A percentile compares a stretch with the other conserved stretches of the same genome.
phyloP scores from a whole-genome alignment of 2,888 invertebrate genomes.

The Masnerella sp. region DNA sequence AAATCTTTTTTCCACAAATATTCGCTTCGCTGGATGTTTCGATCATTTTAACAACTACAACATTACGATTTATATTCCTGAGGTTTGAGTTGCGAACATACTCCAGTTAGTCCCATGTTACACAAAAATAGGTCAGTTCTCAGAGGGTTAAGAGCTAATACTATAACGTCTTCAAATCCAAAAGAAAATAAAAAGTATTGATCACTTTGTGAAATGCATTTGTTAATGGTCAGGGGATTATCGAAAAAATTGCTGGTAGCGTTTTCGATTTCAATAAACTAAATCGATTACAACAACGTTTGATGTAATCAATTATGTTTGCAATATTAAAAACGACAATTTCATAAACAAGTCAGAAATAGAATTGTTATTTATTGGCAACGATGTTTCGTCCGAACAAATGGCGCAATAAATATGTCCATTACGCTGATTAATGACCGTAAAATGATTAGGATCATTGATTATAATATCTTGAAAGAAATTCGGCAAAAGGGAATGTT shows the following conservation, averaged over 20 bases:
- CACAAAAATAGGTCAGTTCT: conserved; percentile 52
- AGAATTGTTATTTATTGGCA: too few species aligned
- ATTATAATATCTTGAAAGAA: too few species aligned
- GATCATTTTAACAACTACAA: conserved; percentile 41
- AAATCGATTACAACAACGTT: neutral
- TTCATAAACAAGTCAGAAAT: too few species aligned
- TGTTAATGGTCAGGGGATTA: conserved; percentile 20
- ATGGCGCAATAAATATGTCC: neutral
- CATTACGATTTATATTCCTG: too few species aligned
- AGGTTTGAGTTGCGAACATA: too few species aligned
- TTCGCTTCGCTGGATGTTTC: too few species aligned
- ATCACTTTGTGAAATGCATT: conserved; percentile 24
- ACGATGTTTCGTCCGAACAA: too few species aligned
- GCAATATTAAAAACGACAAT: too few species aligned
- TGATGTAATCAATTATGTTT: too few species aligned
- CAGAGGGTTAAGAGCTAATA: conserved; percentile 50
- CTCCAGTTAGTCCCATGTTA: conserved; percentile 38
- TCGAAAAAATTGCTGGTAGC: neutral
- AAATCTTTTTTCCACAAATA: too few species aligned
- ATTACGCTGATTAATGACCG: conserved; percentile 3
- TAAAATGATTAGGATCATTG: neutral
- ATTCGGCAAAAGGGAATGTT: neutral
- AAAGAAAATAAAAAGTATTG: conserved; percentile 28
- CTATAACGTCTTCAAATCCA: conserved; percentile 43
- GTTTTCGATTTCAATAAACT: too few species aligned